Conservation (phyloP, 2,888 invertebrate species). For the Syrista parreyssii region DNA sequence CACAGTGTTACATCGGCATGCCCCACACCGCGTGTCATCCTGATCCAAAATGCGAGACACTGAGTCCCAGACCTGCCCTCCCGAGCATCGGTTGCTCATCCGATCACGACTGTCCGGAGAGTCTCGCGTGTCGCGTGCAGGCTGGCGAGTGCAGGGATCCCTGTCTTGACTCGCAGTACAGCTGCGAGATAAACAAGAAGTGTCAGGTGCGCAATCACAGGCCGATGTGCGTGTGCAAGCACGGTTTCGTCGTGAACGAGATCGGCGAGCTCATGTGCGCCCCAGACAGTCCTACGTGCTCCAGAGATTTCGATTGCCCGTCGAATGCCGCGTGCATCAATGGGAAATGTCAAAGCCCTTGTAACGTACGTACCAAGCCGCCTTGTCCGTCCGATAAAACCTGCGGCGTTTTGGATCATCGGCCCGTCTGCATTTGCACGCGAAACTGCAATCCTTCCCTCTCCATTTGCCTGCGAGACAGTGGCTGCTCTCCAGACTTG, state of each 20-base stretch:
- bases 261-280: slow-evolving; percentile 89
- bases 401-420: slow-evolving; percentile 89
- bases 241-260: slow-evolving; percentile 89
- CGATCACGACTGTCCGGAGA: slow-evolving; percentile 79
- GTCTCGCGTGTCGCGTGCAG: slow-evolving; percentile 77
- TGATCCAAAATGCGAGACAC: slow-evolving; percentile 81
- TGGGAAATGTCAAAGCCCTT: slow-evolving; percentile 88
- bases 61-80: slow-evolving; percentile 70
- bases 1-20: slow-evolving; percentile 87
- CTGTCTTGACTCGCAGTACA: slow-evolving; percentile 75
- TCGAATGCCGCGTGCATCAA: slow-evolving; percentile 87
- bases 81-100: slow-evolving; percentile 73
- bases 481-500: slow-evolving; percentile 85
- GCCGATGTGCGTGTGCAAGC: slow-evolving; percentile 89
- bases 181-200: slow-evolving; percentile 84
- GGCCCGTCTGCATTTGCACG: slow-evolving; percentile 86
- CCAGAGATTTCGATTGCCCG: slow-evolving; percentile 84
- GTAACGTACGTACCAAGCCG: slow-evolving; percentile 72
- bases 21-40: slow-evolving; percentile 83
- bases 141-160: slow-evolving; percentile 85
- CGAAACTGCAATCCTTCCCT: slow-evolving; percentile 87
- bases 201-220: slow-evolving; percentile 89
- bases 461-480: slow-evolving; percentile 90
- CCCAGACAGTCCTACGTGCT: slow-evolving; percentile 84
- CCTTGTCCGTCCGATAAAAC: slow-evolving; percentile 85